Evolutionary conservation across 2,113 vertebrate genomes (phyloP).

Genomic region (Pollachius pollachius): DNA sequence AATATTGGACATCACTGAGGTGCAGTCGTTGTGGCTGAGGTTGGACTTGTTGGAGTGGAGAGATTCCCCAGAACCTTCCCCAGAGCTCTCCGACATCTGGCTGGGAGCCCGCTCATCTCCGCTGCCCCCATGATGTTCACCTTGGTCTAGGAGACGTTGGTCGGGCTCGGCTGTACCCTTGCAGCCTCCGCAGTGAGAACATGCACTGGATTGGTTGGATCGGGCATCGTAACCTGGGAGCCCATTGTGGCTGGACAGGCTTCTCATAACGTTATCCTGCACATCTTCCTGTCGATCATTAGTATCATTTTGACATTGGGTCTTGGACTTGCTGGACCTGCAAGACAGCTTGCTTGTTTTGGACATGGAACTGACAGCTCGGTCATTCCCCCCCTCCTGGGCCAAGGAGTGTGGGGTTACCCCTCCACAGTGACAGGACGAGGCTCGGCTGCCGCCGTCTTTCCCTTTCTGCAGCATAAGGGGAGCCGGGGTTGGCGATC

Average conservation of each 20-base stretch:
- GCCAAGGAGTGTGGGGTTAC: conserved; percentile 17
- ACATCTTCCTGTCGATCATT: conserved; percentile 33
- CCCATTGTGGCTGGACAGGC: not conserved
- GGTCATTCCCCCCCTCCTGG: conserved; percentile 18
- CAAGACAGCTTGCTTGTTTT: conserved; percentile 38
- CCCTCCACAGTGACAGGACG: conserved; percentile 39
- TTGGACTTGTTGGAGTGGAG: conserved; percentile 51
- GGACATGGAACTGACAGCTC: conserved; percentile 27
- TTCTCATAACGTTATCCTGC: conserved; percentile 38
- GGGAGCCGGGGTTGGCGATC: conserved; percentile 8
- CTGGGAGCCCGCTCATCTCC: conserved; percentile 17
- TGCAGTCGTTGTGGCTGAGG: conserved; percentile 26
- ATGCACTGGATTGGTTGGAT: conserved; percentile 44
- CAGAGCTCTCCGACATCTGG: conserved; percentile 31
- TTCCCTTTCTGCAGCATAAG: conserved; percentile 3
- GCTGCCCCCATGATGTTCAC: not conserved
- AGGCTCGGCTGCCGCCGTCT: conserved; percentile 22
- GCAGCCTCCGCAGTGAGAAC: conserved; percentile 57
- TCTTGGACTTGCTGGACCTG: conserved; percentile 15
- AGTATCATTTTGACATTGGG: conserved; percentile 19
- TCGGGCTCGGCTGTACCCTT: conserved; percentile 17
- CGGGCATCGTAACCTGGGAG: conserved; percentile 31
- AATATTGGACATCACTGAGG: conserved; percentile 31
- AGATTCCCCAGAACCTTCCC: conserved; percentile 30
- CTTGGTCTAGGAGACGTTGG: not conserved